These are phyloP conservation scores for Climacteris rufus DNA, from an alignment of 2,113 vertebrate species.

Conservation along the genomic window DNA sequence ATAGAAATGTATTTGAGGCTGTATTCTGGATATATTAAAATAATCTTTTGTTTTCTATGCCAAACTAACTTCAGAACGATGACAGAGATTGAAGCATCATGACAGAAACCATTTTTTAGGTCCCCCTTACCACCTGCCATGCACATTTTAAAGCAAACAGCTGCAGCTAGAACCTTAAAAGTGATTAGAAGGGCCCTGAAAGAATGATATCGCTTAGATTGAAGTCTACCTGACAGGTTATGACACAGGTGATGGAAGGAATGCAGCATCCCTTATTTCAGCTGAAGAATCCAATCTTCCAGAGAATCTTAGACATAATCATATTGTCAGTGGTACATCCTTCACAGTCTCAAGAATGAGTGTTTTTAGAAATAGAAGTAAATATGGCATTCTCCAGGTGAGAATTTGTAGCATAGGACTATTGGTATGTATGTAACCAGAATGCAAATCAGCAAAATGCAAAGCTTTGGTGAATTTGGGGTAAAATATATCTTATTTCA, in stretches of 20 bases:
- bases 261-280: background rate
- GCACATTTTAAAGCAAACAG: background rate
- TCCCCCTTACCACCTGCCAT: background rate
- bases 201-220: accelerated
- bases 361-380: background rate
- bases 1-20: background rate
- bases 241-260: background rate
- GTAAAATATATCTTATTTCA: background rate
- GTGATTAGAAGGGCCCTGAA: background rate
- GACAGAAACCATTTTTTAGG: background rate
- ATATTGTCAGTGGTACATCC: too few species aligned
- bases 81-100: background rate
- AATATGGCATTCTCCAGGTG: background rate
- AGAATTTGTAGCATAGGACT: background rate
- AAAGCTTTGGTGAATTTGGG: background rate
- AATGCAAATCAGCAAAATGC: background rate
- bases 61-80: background rate
- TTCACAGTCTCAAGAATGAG: background rate
- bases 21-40: background rate
- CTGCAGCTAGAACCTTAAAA: background rate
- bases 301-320: background rate
- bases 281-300: background rate
- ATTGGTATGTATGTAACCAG: background rate
- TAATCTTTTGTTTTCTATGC: background rate
- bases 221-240: background rate